Percentiles rank a stretch among this genome's conserved stretches.
Evolutionary conservation across 2,888 invertebrate genomes (phyloP).

Genomic region (Andrena fulva): DNA sequence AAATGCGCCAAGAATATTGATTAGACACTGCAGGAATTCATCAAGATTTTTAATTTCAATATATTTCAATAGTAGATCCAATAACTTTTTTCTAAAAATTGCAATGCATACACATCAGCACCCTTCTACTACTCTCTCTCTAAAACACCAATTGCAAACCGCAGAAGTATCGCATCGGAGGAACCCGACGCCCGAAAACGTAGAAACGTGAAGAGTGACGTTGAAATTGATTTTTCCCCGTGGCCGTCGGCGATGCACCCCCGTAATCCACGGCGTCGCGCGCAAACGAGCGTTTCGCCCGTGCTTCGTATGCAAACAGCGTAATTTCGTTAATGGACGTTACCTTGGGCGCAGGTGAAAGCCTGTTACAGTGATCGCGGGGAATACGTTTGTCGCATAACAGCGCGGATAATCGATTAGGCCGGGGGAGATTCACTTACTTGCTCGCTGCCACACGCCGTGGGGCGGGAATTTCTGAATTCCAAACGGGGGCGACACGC

Average conservation of each 20-base stretch:
- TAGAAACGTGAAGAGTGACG: background rate
- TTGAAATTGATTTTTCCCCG: constrained; percentile 3
- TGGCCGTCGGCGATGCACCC: background rate
- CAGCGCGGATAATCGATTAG: constrained; percentile 73
- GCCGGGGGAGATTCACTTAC: constrained; percentile 66
- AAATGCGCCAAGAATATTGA: no score
- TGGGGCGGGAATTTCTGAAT: constrained; percentile 65
- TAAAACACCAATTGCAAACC: no score
- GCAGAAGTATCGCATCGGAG: no score
- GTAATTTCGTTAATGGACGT: constrained; percentile 47
- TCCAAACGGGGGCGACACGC: constrained; percentile 63
- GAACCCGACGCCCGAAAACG: background rate
- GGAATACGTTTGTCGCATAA: constrained; percentile 65
- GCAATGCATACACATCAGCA: no score
- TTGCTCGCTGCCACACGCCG: constrained; percentile 58
- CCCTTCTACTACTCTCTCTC: no score
- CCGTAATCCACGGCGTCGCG: background rate
- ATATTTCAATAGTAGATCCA: no score
- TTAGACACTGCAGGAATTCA: no score
- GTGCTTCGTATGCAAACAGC: constrained; percentile 35
- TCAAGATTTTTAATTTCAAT: no score
- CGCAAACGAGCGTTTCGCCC: background rate
- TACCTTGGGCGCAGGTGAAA: constrained; percentile 38
- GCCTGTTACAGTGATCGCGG: constrained; percentile 58
- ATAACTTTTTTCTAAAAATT: no score